Evolutionary conservation across 2,797 vertebrate species (phyloP), one percentile per base, ranked within the genome.

Genomic region (Eospalax fontanierii): DNA sequence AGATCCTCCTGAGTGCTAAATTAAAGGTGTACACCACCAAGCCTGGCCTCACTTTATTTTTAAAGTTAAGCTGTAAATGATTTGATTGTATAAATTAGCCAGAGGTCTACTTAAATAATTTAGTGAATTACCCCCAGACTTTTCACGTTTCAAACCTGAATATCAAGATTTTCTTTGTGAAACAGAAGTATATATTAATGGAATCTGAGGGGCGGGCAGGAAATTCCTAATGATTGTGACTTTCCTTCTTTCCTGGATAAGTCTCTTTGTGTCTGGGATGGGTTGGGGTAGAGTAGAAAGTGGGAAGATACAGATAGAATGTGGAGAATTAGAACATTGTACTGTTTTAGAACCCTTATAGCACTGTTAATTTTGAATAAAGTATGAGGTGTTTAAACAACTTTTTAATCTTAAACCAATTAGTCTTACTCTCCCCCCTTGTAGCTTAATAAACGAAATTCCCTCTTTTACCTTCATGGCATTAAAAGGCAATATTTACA

Each of bases 171-270:
- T 94, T 88, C 70, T 92, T 89, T 82, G n/a, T 18, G 21, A 38
- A 80, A 93, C 90, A 88, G 57, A 61, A 87, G 35, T 92, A 28
- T 93, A 22, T 94, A 73, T 70, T 15, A 93, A 8, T 33, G 63
- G 40, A 88, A 91, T 43, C 74, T 73, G 43, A 57, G 7, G 81
- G 71, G 33, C 71, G 2, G 46, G 26, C 65, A 83, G n/a, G 61
- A 87, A 86, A 92, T 92, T 95, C 54, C 63, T 92, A 89, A 97
- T 50, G 74, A 92, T 93, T 88, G 92, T 85, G 8, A 76, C 76
- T 95, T 95, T 97, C 93, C 95, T 93, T 16, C 30, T 95, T 94
- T 96, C n/a, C 83, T 83, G 35, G 79, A 38, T 91, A 81, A 5
- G 30, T 88, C n/a, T 88, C 50, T 83, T 71, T 87, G 75, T 97